These are phyloP conservation scores for Acropternis orthonyx DNA, from an alignment of 2,797 vertebrate species.

Conservation along the genomic window DNA sequence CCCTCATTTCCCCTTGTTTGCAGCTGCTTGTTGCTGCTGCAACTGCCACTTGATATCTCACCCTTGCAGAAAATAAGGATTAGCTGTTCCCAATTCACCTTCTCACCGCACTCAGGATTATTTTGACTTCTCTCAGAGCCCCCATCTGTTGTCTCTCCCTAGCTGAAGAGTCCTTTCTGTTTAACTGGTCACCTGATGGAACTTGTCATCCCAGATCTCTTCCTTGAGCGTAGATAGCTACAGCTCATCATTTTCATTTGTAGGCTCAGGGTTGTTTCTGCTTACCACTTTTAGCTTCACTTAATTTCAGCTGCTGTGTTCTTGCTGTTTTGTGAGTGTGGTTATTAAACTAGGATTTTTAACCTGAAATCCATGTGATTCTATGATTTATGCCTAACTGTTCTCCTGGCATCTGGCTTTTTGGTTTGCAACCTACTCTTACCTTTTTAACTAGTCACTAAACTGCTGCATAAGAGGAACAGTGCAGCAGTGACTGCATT, in stretches of 20 bases:
- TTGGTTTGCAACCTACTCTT: background rate
- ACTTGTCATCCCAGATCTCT: background rate
- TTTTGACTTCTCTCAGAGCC: background rate
- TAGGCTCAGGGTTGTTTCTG: background rate
- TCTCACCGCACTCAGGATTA: background rate
- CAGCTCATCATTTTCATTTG: background rate
- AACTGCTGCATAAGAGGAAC: background rate
- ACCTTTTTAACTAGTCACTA: background rate
- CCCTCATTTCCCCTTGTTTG: background rate
- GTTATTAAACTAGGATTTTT: background rate
- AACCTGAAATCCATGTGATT: background rate
- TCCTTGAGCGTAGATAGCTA: background rate
- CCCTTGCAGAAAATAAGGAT: background rate
- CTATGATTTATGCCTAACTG: background rate
- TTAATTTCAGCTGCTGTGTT: background rate
- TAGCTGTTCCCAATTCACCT: background rate
- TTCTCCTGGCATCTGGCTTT: background rate
- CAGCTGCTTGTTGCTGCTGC: background rate
- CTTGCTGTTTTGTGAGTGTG: background rate
- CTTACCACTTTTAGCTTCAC: background rate
- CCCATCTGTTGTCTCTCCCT: fast-evolving
- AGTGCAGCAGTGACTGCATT: background rate
- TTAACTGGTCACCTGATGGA: background rate
- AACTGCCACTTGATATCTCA: background rate
- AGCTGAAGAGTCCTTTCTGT: background rate